Base-by-base conservation (phyloP, 2,888 invertebrate genomes). In the Tetanocera ferruginea region DNA sequence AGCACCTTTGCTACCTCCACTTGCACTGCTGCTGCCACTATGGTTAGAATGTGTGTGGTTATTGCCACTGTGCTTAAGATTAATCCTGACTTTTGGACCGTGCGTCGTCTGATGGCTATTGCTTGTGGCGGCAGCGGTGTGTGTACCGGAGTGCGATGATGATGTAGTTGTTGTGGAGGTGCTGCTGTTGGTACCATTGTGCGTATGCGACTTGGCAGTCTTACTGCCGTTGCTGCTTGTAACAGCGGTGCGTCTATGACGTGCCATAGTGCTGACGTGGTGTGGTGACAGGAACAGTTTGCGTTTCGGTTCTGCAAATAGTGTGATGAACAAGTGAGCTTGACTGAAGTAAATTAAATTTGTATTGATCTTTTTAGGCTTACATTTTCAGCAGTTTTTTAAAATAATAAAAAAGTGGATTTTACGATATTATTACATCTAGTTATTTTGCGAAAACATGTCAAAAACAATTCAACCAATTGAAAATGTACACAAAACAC, bases 231-330 rank as follows among this genome's bases (percentile, higher is more conserved):
- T 67, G 57, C 43, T 70, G 37, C 51, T 67, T 19, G 25, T 14
- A 43, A 28, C 69, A 51, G 34, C 78, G 23, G 76, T 76, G n/a
- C 79, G 77, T 17, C 78, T 60, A 34, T 77, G 79, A 11, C 79
- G 72, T 5, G 79, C 76, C 79, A 79, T 79, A 19, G 14, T 76
- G 31, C n/a, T 49, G 49, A 37, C 37, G 52, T 55, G 55, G 43
- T 43, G 43, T 2, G 14, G 37, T 3, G 5, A 31, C 37, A 37
- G 37, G 37, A 43, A 11, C 43, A 11, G 8, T 1, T 37, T 37
- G 1, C 43, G 43, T 43, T 43, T 2, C 43, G 1, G 43, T 62
- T 62, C 23, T 62, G 19, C n/a, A 62, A 62, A 31, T 62, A 17
- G 60, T 11, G 3, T 62, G 25, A 62, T 28, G 23, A 43, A 43